Evolutionary conservation across 2,113 vertebrate genomes (phyloP).

Genomic region (Aythya baeri): DNA sequence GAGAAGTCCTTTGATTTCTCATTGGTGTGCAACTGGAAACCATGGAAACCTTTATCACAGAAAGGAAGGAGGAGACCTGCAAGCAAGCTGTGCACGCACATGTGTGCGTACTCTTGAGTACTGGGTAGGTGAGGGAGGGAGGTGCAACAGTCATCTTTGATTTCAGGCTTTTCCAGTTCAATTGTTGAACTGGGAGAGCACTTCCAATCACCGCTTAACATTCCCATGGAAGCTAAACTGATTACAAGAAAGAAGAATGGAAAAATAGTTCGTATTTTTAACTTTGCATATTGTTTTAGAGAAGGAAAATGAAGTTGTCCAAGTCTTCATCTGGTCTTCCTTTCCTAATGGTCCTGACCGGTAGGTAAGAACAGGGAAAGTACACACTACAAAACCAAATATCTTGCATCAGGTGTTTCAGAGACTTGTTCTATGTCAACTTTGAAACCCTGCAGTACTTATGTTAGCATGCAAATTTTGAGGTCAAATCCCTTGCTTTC

Average conservation of each 20-base stretch:
- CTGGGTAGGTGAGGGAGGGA: background rate
- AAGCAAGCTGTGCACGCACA: background rate
- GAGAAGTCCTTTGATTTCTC: background rate
- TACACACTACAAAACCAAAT: background rate
- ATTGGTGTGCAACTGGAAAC: background rate
- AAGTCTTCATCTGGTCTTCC: background rate
- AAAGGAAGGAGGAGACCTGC: background rate
- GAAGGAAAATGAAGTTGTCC: background rate
- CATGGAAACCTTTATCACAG: background rate
- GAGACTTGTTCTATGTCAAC: background rate
- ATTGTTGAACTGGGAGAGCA: background rate
- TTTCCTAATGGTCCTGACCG: background rate
- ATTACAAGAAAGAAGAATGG: background rate
- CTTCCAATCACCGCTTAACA: background rate
- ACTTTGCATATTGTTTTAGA: background rate
- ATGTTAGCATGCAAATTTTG: background rate
- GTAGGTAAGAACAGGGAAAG: background rate
- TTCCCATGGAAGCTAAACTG: background rate
- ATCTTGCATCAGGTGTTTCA: background rate
- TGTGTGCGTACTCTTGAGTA: fast-evolving
- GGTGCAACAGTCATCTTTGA: background rate
- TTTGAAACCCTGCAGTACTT: background rate
- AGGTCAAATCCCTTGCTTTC: background rate
- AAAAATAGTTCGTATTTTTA: background rate
- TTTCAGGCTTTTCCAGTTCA: background rate